Evolutionary conservation across 2,797 vertebrate genomes (phyloP), one percentile per base, ranked within the genome.

Genomic region (Gastrophryne carolinensis): DNA sequence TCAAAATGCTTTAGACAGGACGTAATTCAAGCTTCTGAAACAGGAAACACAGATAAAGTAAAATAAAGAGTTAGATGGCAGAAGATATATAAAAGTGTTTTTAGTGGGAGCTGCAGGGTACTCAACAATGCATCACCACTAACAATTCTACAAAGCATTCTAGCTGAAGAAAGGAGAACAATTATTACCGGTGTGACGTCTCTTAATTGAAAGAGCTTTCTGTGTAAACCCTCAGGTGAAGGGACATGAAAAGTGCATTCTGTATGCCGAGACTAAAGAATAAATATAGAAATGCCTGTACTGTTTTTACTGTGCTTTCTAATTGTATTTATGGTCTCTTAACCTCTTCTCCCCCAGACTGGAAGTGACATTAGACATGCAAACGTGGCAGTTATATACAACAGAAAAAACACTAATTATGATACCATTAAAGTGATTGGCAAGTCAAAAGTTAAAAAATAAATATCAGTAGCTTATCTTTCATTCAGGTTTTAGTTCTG

Each of bases 141-240:
- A 78, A 78, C 75, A 78, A 65, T 72, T 61, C 75, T 39, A 72
- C 68, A 65, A 78, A 44, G 65, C 52, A 35, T 29, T 62, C 29
- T 44, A 39, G 52, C 69, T 65, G 72, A 65, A 72, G 75, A 69
- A 64, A 61, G 11, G 19, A 47, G 61, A 44, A 78, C 68, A 78
- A 78, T 78, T 58, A 72, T 72, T 78, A 78, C 67, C 75, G 50
- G 75, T 72, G 35, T 78, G 75, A 72, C 68, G 52, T 66, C 67
- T 72, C 60, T 58, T 78, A 78, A 78, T 78, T 78, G 75, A 78
- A 78, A 78, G 75, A 11, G 61, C 39, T 71, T 64, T 75, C 50
- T 78, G 67, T 78, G 57, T 72, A 72, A 72, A 78, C 37, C 75
- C 75, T 78, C n/a, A 65, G 66, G 75, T 64, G 74, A 56, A 64